These are phyloP conservation scores for Astropecten irregularis DNA, from an alignment of 53 echinoderm and acorn worm species.

Conservation along the genomic window DNA sequence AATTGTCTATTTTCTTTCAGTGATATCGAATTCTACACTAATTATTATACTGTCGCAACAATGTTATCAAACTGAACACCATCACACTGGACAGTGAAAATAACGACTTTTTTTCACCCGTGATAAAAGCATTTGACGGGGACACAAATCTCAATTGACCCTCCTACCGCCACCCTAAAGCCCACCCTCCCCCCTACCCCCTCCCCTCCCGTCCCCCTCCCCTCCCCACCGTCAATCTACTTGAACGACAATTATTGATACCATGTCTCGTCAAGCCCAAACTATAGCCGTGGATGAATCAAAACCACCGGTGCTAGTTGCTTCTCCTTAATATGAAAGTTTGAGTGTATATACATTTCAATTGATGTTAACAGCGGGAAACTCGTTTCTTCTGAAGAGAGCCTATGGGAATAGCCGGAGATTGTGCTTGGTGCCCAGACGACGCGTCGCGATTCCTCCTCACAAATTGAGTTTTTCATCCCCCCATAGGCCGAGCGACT, in stretches of 20 bases:
- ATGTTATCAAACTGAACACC: too few relatives aligned
- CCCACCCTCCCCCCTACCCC: too few relatives aligned
- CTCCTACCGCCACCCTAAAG: too few relatives aligned
- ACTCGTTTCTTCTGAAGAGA: background rate
- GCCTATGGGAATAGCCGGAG: constrained; percentile 38
- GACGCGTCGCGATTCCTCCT: constrained; percentile 40
- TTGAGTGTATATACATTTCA: background rate
- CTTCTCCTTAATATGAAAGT: background rate
- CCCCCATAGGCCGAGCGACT: background rate
- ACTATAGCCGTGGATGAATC: background rate
- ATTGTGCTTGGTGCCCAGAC: constrained; percentile 16
- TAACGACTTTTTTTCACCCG: too few relatives aligned
- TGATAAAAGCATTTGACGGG: too few relatives aligned
- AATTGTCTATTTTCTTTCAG: too few relatives aligned
- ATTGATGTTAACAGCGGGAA: background rate
- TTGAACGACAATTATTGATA: background rate
- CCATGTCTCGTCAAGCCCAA: background rate
- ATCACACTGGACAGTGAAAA: too few relatives aligned
- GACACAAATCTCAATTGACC: too few relatives aligned
- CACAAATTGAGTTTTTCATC: constrained; percentile 36
- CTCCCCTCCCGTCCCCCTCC: too few relatives aligned
- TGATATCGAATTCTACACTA: too few relatives aligned
- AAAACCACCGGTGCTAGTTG: background rate
- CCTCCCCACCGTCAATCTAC: too few relatives aligned
- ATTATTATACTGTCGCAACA: too few relatives aligned